Evolutionary conservation across 1,140 invertebrate species (phyloP), one percentile per base, ranked within the genome.

Genomic region (Cotesia chilonis): DNA sequence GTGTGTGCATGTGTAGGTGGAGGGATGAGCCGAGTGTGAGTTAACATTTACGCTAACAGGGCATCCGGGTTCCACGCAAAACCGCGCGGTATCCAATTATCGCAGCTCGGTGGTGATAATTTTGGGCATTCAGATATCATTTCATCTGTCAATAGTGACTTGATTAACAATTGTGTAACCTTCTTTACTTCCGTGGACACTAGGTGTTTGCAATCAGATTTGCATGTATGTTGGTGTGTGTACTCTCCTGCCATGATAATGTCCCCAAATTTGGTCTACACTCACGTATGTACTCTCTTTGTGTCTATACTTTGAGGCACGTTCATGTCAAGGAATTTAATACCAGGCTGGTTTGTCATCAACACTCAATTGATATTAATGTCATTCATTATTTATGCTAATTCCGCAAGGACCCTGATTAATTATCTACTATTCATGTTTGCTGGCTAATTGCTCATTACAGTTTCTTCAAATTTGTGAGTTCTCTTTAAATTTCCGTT

Each of bases 91-190:
- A 75, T 79, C 74, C 78, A 80, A 81, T 81, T 80, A 81, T 81
- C 75, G 77, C 78, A 76, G 79, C 73, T 81, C 79, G 77, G 76
- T 79, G 74, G 77, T 76, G 77, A 79, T 81, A 81, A 81, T 81
- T 80, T 80, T 73, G 68, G 63, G 69, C 75, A 81, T 81, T 81
- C 78, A 79, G 78, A 80, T 79, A 81, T 79, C 78, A 81, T 80
- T 76, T 76, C 79, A 74, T 74, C 75, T 72, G 77, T 81, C 78
- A 81, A 80, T 81, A 77, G 77, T 60, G 61, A 68, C 70, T 74
- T 80, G 76, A 80, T 79, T 79, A 79, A 72, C 77, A 74, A 81
- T 81, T 80, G 75, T 80, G 77, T 76, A 66, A 68, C 41, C 68
- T 57, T 66, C 70, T 52, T 66, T 66, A 55, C 51, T 66, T 59